Conservation (phyloP, 2,888 invertebrate genomes). For the Agapostemon virescens region DNA sequence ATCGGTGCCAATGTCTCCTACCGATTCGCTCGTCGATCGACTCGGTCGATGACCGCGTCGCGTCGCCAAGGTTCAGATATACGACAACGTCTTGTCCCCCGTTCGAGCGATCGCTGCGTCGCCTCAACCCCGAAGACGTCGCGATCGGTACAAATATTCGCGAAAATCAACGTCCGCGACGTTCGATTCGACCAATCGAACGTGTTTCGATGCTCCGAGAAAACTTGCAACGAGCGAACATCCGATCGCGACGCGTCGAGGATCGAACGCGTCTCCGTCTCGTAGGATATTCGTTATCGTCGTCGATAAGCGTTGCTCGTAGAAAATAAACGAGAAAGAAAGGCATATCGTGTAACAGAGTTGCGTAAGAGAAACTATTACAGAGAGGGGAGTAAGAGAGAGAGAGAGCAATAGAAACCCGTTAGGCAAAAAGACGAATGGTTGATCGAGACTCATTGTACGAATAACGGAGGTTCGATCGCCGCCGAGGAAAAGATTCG, state of each 20-base stretch:
- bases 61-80: no score
- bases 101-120: no score
- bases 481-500: constrained; percentile 15
- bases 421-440: constrained; percentile 26
- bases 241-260: constrained; percentile 17
- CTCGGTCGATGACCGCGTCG: constrained; percentile 53
- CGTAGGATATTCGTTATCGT: constrained; percentile 18
- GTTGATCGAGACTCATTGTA: constrained; percentile 37
- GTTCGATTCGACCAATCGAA: no score
- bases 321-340: constrained; percentile 28
- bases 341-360: constrained; percentile 27
- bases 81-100: no score
- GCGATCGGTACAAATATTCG: no score
- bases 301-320: constrained; percentile 25
- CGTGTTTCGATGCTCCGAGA: no score
- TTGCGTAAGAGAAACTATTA: constrained; percentile 38
- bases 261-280: constrained; percentile 19
- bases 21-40: constrained; percentile 38
- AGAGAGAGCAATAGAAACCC: constrained; percentile 2
- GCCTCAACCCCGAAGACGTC: no score
- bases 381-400: not conserved
- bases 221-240: not conserved
- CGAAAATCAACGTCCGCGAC: no score
- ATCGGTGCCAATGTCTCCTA: constrained; percentile 33
- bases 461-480: constrained; percentile 35